Evolutionary conservation across 2,888 invertebrate genomes (phyloP).

Genomic region (Carabus problematicus): DNA sequence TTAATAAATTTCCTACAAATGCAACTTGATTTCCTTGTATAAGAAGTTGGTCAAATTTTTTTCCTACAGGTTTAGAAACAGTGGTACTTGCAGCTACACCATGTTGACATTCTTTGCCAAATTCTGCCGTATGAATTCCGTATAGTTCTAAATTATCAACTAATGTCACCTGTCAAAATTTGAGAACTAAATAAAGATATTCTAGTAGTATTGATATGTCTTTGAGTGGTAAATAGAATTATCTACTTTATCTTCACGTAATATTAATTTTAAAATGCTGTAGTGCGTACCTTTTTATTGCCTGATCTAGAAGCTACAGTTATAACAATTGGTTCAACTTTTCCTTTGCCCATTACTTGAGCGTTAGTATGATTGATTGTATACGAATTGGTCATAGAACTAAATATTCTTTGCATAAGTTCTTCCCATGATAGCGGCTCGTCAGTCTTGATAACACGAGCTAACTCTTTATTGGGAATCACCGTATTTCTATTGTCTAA

Average conservation of each 20-base stretch:
- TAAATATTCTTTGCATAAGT: conserved; percentile 68
- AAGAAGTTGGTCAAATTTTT: conserved; percentile 77
- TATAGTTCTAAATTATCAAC: conserved; percentile 88
- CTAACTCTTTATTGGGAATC: conserved; percentile 61
- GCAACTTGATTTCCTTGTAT: conserved; percentile 91
- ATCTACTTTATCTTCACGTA: no score
- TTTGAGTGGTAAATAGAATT: no score
- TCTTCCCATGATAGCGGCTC: conserved; percentile 72
- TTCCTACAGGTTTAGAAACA: conserved; percentile 75
- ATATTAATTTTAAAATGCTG: no score
- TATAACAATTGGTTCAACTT: conserved; percentile 80
- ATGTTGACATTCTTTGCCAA: conserved; percentile 83
- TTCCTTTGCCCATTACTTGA: conserved; percentile 66
- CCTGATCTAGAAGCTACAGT: conserved; percentile 79
- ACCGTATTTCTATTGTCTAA: conserved; percentile 27
- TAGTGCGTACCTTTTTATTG: conserved; percentile 78
- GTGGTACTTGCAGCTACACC: conserved; percentile 89
- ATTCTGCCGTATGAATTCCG: conserved; percentile 80
- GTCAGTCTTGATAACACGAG: conserved; percentile 57
- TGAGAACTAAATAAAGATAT: not conserved
- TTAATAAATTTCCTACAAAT: conserved; percentile 56
- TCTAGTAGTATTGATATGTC: not conserved
- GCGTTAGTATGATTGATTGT: conserved; percentile 68
- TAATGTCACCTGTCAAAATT: conserved; percentile 64
- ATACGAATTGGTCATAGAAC: conserved; percentile 76